phyloP scores from a whole-genome alignment of 1,140 invertebrate species.

The Thrips palmi region DNA sequence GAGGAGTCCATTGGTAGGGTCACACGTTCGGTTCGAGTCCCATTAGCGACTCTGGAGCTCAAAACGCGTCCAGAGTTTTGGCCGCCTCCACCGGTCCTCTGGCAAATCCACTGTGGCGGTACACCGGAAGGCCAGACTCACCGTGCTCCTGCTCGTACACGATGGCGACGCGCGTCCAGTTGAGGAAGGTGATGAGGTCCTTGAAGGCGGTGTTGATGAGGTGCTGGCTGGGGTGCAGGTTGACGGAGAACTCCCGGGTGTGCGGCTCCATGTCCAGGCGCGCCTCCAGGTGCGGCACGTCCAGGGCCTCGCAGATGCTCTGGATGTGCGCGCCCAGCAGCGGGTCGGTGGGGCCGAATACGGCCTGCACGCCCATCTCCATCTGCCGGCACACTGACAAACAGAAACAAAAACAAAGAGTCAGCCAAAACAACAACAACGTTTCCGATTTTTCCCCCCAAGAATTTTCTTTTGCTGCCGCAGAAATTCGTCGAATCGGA shows the following conservation, averaged over 20 bases:
- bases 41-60: too few species aligned
- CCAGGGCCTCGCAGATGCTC: conserved; percentile 71
- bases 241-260: conserved; percentile 67
- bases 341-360: conserved; percentile 75
- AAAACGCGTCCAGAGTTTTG: too few species aligned
- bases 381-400: conserved; percentile 76
- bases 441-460: conserved; percentile 2
- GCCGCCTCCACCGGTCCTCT: too few species aligned
- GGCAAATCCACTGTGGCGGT: not conserved
- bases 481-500: not conserved
- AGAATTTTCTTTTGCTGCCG: not conserved
- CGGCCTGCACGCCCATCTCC: conserved; percentile 64
- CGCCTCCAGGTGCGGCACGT: conserved; percentile 75
- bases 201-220: conserved; percentile 68
- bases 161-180: conserved; percentile 85
- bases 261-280: conserved; percentile 42
- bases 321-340: conserved; percentile 67
- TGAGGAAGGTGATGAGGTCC: conserved; percentile 72
- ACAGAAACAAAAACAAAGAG: too few species aligned
- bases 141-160: conserved; percentile 81
- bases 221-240: conserved; percentile 71
- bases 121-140: conserved; percentile 25
- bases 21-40: too few species aligned
- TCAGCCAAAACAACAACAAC: conserved; percentile 16
- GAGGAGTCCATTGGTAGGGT: too few species aligned